These are phyloP conservation scores for Lepidothrix coronata DNA, from an alignment of 2,113 vertebrate species.

Conservation along the genomic window DNA sequence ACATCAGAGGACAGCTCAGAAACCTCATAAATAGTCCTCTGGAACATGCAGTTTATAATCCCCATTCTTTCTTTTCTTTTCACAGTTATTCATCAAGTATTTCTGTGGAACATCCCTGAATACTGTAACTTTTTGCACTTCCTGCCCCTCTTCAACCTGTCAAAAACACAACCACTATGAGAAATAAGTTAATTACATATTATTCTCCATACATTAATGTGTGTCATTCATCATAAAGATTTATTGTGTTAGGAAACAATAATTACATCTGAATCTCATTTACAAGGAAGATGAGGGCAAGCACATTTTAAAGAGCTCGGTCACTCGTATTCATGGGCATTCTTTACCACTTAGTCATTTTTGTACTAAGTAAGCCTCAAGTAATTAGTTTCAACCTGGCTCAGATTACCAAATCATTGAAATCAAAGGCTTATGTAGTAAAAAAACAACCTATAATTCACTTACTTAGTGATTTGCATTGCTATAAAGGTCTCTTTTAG, in stretches of 20 bases:
- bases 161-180: background rate
- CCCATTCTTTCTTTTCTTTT: constrained; percentile 57
- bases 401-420: background rate
- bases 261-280: background rate
- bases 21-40: constrained; percentile 57
- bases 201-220: constrained; percentile 32
- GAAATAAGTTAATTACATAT: constrained; percentile 48
- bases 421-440: constrained; percentile 5
- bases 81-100: constrained; percentile 64
- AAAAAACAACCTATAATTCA: background rate
- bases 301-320: background rate
- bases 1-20: constrained; percentile 55
- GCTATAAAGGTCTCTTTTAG: background rate
- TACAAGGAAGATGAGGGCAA: constrained; percentile 7
- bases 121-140: constrained; percentile 57
- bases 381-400: constrained; percentile 24
- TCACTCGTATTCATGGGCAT: background rate
- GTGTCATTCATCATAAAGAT: constrained; percentile 64
- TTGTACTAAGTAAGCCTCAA: background rate
- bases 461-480: background rate
- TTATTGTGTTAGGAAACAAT: constrained; percentile 27
- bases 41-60: constrained; percentile 63
- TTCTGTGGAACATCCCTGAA: constrained; percentile 65
- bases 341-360: background rate
- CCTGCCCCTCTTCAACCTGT: constrained; percentile 12